These are phyloP conservation scores for Apodemus agrarius DNA, from an alignment of 2,797 vertebrate genomes.

Conservation along the genomic window DNA sequence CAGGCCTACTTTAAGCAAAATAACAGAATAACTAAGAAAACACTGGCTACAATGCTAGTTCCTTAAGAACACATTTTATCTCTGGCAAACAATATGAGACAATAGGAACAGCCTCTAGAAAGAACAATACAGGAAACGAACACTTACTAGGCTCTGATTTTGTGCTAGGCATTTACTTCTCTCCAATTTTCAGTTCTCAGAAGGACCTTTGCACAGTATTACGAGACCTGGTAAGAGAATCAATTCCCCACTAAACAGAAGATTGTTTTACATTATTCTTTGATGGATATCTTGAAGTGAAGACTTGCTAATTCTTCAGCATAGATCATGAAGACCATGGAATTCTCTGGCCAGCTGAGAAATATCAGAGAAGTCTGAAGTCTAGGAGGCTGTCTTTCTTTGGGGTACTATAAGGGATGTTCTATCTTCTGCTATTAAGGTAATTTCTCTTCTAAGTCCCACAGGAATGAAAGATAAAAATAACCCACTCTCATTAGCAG, in stretches of 20 bases:
- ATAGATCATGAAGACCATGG: not conserved
- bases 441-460: not conserved
- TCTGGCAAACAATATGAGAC: conserved; percentile 36
- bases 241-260: conserved; percentile 50
- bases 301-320: conserved; percentile 37
- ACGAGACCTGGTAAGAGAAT: conserved; percentile 36
- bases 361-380: conserved; percentile 24
- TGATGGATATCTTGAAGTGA: conserved; percentile 36
- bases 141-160: conserved; percentile 10
- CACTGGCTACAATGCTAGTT: not conserved
- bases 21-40: not conserved
- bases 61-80: conserved; percentile 28
- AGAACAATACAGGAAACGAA: conserved; percentile 56
- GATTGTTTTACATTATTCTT: conserved; percentile 60
- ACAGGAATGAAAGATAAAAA: conserved; percentile 59
- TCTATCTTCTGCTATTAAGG: conserved; percentile 50
- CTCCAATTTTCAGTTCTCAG: conserved; percentile 42
- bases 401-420: not conserved
- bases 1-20: conserved; percentile 9
- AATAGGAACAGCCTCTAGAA: conserved; percentile 17
- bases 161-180: conserved; percentile 60
- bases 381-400: conserved; percentile 20
- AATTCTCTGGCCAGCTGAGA: conserved; percentile 32
- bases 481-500: not conserved
- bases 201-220: conserved; percentile 44